Percentiles rank a stretch among this genome's conserved stretches.
Conservation (phyloP, 2,797 vertebrate species). For the Onychomys torridus region DNA sequence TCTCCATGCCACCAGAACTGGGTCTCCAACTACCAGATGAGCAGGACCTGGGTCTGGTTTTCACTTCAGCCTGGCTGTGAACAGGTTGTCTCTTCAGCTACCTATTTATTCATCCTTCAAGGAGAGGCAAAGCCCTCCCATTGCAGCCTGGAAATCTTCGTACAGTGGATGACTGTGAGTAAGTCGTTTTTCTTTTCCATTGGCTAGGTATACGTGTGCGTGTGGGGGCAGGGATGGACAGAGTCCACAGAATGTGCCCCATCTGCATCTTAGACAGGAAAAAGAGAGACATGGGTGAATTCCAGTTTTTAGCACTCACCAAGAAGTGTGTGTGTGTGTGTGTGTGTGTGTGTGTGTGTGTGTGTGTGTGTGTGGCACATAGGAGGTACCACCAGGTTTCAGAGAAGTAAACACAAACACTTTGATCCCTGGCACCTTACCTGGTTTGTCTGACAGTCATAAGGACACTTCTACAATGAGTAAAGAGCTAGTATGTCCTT, state of each 20-base stretch:
- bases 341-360: slow-evolving; percentile 58
- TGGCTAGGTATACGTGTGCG: slow-evolving; percentile 91
- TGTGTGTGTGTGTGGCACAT: slow-evolving; percentile 76
- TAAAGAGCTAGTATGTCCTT: slow-evolving; percentile 63
- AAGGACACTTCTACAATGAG: slow-evolving; percentile 79
- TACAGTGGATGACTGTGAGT: slow-evolving; percentile 94
- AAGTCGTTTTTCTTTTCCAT: slow-evolving; percentile 99
- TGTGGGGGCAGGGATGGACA: slow-evolving; percentile 89
- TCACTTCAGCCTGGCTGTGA: slow-evolving; percentile 83
- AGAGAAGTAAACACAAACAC: slow-evolving; percentile 88
- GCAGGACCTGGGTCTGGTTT: slow-evolving; percentile 75
- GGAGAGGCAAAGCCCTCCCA: slow-evolving; percentile 94
- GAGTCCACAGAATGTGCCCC: slow-evolving; percentile 90
- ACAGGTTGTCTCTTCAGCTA: slow-evolving; percentile 89
- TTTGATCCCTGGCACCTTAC: slow-evolving; percentile 85
- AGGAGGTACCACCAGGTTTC: slow-evolving; percentile 85
- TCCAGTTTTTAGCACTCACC: slow-evolving; percentile 96
- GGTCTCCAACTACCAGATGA: slow-evolving; percentile 75
- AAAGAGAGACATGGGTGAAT: slow-evolving; percentile 93
- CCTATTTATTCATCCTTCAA: slow-evolving; percentile 95
- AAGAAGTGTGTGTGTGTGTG: slow-evolving; percentile 81
- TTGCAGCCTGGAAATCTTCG: slow-evolving; percentile 95
- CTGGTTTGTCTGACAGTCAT: slow-evolving; percentile 86
- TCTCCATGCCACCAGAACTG: slow-evolving; percentile 88
- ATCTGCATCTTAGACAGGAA: slow-evolving; percentile 94